Evolutionary conservation across 2,113 vertebrate genomes (phyloP).

Genomic region (Morphnarchus princeps): DNA sequence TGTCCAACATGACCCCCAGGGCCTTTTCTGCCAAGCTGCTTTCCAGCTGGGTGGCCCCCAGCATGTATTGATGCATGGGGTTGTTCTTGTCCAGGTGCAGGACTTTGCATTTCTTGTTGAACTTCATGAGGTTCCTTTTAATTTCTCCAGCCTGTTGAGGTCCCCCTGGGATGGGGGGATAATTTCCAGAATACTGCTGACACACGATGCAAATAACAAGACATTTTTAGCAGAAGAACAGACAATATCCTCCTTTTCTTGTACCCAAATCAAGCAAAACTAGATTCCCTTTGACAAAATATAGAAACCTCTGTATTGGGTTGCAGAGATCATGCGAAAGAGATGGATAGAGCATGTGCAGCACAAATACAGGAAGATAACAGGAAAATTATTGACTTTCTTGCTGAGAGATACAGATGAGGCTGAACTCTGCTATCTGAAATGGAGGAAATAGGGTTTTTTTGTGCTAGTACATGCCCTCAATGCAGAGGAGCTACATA

Average conservation of each 20-base stretch:
- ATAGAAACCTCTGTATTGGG: neutral
- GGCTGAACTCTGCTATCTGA: neutral
- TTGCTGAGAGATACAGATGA: neutral
- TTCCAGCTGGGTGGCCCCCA: neutral
- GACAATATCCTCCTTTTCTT: neutral
- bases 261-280: neutral
- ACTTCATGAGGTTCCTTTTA: neutral
- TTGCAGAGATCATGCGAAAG: neutral
- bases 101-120: neutral
- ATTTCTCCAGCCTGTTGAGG: neutral
- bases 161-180: neutral
- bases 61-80: rapidly evolving
- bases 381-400: neutral
- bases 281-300: neutral
- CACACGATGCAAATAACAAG: neutral
- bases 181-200: neutral
- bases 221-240: neutral
- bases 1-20: rapidly evolving
- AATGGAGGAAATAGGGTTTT: neutral
- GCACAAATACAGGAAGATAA: neutral
- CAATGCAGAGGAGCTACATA: neutral
- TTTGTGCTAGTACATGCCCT: neutral
- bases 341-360: neutral
- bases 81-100: neutral
- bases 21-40: neutral